Evolutionary conservation across 1,140 invertebrate genomes (phyloP).

Genomic region (Pogonus chalceus): DNA sequence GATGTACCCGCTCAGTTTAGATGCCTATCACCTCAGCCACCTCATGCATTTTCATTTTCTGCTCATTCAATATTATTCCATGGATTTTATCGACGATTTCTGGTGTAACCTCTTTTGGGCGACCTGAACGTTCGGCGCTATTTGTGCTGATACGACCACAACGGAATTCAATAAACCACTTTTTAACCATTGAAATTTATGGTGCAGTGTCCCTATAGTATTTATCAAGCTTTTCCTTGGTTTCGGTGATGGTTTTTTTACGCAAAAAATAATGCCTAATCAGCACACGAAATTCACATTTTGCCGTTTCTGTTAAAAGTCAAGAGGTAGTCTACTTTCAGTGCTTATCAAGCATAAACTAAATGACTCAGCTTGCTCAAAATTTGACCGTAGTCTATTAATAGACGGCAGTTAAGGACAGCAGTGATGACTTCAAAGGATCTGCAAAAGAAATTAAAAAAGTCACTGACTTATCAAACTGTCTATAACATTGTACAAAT

Average conservation of each 20-base stretch:
- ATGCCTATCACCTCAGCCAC: constrained; percentile 15
- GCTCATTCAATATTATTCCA: constrained; percentile 22
- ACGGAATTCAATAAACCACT: constrained; percentile 30
- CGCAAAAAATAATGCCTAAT: constrained; percentile 21
- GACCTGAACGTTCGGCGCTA: constrained; percentile 19
- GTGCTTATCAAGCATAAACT: no score
- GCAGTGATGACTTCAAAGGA: no score
- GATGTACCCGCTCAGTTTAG: constrained; percentile 14
- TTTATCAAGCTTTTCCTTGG: constrained; percentile 17
- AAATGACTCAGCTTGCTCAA: no score
- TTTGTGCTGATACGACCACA: constrained; percentile 24
- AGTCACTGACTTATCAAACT: no score
- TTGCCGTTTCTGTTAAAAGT: constrained; percentile 19
- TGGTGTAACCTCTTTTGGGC: constrained; percentile 21
- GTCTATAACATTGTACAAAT: no score
- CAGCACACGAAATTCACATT: constrained; percentile 17
- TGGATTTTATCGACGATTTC: constrained; percentile 27
- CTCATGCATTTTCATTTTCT: constrained; percentile 15
- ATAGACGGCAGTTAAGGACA: no score
- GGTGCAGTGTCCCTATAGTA: constrained; percentile 27
- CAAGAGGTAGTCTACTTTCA: no score
- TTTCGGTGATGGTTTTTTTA: constrained; percentile 20
- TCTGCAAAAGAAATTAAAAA: no score
- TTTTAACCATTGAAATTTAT: constrained; percentile 24
- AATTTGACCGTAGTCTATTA: no score